Evolutionary conservation across 2,888 invertebrate species (phyloP).

Genomic region (Lasioglossum pauxillum): DNA sequence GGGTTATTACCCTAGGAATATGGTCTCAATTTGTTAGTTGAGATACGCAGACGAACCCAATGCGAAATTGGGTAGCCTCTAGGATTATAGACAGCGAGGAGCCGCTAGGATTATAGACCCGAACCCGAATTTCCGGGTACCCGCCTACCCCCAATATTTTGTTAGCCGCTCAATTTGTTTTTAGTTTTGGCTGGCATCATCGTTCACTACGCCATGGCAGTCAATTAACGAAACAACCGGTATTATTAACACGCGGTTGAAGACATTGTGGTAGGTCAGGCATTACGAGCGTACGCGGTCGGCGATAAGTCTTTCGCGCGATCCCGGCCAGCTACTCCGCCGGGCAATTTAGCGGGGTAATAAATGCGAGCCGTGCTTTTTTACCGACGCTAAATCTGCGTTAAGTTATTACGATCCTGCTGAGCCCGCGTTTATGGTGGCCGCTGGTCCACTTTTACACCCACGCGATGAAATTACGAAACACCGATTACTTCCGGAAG

Average conservation of each 20-base stretch:
- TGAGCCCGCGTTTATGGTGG: conserved; percentile 62
- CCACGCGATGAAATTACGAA: conserved; percentile 57
- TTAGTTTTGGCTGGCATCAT: neutral
- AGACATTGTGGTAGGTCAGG: conserved; percentile 35
- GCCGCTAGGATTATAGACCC: too few species aligned
- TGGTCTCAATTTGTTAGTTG: too few species aligned
- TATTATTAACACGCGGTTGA: conserved; percentile 40
- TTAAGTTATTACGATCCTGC: conserved; percentile 74
- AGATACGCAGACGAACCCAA: too few species aligned
- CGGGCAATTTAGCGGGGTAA: conserved; percentile 69
- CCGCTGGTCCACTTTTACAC: conserved; percentile 53
- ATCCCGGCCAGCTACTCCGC: conserved; percentile 41
- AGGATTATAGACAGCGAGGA: too few species aligned
- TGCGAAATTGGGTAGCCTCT: too few species aligned
- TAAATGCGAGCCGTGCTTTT: conserved; percentile 66
- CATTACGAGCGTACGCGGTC: conserved; percentile 46
- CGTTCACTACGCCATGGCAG: neutral
- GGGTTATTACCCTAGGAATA: too few species aligned
- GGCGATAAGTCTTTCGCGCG: conserved; percentile 60
- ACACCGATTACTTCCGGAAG: conserved; percentile 50
- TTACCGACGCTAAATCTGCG: conserved; percentile 74
- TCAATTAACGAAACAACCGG: conserved; percentile 46
- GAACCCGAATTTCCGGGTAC: too few species aligned
- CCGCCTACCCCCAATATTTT: neutral
- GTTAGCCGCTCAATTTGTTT: neutral